Evolutionary conservation across 2,888 invertebrate species (phyloP).

Genomic region (Mimas tiliae): DNA sequence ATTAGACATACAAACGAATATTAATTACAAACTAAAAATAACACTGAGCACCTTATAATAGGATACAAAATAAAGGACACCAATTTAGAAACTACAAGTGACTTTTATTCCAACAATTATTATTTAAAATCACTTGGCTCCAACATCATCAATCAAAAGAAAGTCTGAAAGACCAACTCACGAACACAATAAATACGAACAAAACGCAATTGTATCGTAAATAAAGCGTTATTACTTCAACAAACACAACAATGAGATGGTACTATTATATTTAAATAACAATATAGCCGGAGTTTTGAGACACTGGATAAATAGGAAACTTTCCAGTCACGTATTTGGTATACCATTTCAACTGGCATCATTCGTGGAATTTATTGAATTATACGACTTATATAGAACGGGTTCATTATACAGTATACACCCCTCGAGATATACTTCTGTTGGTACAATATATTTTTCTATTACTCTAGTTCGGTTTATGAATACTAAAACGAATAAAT

Average conservation of each 20-base stretch:
- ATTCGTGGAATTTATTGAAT: conserved; percentile 58
- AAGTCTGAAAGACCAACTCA: background rate
- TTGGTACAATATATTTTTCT: conserved; percentile 22
- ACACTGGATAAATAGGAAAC: conserved; percentile 45
- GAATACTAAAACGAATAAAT: background rate
- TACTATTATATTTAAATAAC: conserved; percentile 39
- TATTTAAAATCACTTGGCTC: background rate
- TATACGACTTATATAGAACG: conserved; percentile 43
- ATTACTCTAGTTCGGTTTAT: background rate
- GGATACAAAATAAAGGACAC: too few relatives aligned
- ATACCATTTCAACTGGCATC: conserved; percentile 59
- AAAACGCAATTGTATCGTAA: conserved; percentile 1
- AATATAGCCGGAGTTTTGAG: conserved; percentile 39
- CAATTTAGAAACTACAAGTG: background rate
- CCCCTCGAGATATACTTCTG: background rate
- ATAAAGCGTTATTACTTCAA: conserved; percentile 22
- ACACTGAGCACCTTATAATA: too few relatives aligned
- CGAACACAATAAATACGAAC: conserved; percentile 6
- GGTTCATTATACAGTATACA: conserved; percentile 27
- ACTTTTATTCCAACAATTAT: background rate
- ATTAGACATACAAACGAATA: too few relatives aligned
- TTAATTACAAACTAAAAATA: too few relatives aligned
- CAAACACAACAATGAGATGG: conserved; percentile 3
- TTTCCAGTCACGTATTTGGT: conserved; percentile 58
- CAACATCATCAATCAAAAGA: background rate